These are phyloP conservation scores for Macroteleia sp. DNA, from an alignment of 2,888 invertebrate species.

Conservation along the genomic window DNA sequence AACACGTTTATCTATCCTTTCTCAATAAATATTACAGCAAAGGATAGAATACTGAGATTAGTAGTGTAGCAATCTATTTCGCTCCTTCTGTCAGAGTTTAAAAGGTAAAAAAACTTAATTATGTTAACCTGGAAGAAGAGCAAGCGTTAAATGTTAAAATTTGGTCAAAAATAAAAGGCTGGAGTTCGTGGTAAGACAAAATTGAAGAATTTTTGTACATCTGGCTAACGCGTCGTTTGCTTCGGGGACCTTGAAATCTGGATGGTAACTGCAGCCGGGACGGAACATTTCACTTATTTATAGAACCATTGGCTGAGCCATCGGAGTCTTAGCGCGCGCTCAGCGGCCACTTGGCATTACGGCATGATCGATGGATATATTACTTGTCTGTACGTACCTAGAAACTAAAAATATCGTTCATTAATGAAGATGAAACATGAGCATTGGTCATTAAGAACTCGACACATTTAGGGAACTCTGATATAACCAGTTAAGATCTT, in stretches of 20 bases:
- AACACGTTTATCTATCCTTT: too few relatives aligned
- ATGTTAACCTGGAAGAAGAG: too few relatives aligned
- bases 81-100: too few relatives aligned
- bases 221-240: conserved; percentile 42
- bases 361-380: conserved; percentile 55
- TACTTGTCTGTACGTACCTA: conserved; percentile 27
- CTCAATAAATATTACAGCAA: neutral
- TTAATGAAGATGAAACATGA: conserved; percentile 30
- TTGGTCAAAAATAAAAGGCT: too few relatives aligned
- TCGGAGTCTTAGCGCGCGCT: conserved; percentile 41
- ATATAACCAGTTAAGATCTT: neutral
- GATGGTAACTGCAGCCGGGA: conserved; percentile 60
- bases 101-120: too few relatives aligned
- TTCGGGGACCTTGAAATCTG: conserved; percentile 56
- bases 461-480: neutral
- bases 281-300: conserved; percentile 60
- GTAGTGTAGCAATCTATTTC: too few relatives aligned
- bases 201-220: conserved; percentile 54
- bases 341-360: conserved; percentile 53
- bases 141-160: too few relatives aligned
- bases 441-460: neutral
- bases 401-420: conserved; percentile 47
- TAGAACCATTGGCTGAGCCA: conserved; percentile 56
- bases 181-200: too few relatives aligned
- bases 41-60: too few relatives aligned